These are phyloP conservation scores for Drosophila rubida DNA, from an alignment of 2,888 invertebrate species.

Conservation along the genomic window DNA sequence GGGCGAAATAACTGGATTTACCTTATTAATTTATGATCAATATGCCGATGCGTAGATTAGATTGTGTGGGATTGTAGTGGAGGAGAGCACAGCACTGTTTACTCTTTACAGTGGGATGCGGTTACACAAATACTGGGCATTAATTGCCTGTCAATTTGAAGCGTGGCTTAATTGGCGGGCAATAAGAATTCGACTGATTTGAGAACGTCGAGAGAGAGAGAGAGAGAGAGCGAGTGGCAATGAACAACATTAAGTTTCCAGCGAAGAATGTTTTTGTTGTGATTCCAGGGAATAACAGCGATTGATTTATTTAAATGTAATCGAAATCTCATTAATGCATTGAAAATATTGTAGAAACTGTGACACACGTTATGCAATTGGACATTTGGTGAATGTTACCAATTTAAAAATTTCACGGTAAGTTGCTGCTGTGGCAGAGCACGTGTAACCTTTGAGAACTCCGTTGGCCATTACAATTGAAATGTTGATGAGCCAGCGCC, in stretches of 20 bases:
- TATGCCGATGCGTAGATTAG: conserved; percentile 57
- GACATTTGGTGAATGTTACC: not conserved
- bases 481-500: conserved; percentile 33
- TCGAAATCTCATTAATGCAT: conserved; percentile 5
- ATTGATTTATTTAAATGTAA: conserved; percentile 26
- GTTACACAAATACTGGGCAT: conserved; percentile 16
- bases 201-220: not conserved
- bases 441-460: conserved; percentile 23
- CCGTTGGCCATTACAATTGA: conserved; percentile 47
- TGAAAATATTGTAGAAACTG: not conserved
- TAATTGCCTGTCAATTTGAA: conserved; percentile 51
- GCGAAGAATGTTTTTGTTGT: conserved; percentile 6
- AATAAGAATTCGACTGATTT: conserved; percentile 23
- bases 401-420: not conserved
- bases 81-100: not conserved
- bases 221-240: conserved; percentile 3
- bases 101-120: conserved; percentile 28
- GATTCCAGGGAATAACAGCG: conserved; percentile 9
- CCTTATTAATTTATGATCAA: conserved; percentile 67
- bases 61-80: conserved; percentile 36
- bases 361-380: conserved; percentile 43
- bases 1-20: conserved; percentile 33
- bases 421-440: conserved; percentile 4
- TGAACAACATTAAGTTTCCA: conserved; percentile 24
- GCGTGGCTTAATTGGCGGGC: conserved; percentile 54